Conservation (phyloP, 2,888 invertebrate genomes). For the Acanthoscelides obtectus region DNA sequence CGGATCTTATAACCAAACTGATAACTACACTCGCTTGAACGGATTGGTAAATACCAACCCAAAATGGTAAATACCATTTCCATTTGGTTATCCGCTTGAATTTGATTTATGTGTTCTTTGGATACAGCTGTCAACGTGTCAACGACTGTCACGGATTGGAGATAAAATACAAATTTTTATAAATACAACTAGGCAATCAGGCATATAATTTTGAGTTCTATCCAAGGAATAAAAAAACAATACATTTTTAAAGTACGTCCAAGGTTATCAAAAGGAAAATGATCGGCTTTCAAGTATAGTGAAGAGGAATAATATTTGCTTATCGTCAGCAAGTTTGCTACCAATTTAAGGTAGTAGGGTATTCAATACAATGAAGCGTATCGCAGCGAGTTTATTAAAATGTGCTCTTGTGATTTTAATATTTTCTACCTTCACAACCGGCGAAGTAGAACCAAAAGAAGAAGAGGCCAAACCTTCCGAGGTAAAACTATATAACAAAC, state of each 20-base stretch:
- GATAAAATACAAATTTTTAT: neutral
- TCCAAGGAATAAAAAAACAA: neutral
- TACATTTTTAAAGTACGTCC: neutral
- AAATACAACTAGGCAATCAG: neutral
- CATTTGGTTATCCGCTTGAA: too few species aligned
- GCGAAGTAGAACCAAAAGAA: constrained; percentile 24
- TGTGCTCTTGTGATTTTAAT: constrained; percentile 8
- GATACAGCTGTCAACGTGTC: neutral
- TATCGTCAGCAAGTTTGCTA: neutral
- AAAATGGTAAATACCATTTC: too few species aligned
- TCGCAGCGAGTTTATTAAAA: constrained; percentile 2
- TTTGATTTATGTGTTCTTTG: too few species aligned
- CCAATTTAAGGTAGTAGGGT: neutral
- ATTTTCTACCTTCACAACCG: constrained; percentile 8
- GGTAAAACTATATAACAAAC: constrained; percentile 13
- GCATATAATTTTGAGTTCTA: neutral
- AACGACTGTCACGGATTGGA: too few species aligned
- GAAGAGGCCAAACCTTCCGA: constrained; percentile 19
- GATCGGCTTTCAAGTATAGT: neutral
- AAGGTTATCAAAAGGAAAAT: neutral
- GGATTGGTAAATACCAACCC: too few species aligned
- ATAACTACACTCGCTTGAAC: too few species aligned
- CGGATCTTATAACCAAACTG: too few species aligned
- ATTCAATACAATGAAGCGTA: neutral
- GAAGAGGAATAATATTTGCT: neutral